Evolutionary conservation across 2,797 vertebrate genomes (phyloP).

Genomic region (Hemitrygon akajei): DNA sequence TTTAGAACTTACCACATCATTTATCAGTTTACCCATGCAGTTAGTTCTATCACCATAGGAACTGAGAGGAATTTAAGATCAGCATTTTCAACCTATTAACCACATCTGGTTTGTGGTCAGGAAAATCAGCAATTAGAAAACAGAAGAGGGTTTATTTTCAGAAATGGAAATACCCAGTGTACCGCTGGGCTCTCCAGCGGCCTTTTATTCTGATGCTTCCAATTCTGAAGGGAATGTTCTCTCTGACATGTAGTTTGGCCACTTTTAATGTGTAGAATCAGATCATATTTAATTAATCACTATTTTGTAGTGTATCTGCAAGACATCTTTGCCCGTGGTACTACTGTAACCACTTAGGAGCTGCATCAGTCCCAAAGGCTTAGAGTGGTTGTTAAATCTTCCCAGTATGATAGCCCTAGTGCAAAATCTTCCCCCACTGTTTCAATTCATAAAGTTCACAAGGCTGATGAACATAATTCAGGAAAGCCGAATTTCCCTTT

Average conservation of each 20-base stretch:
- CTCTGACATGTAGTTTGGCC: not conserved
- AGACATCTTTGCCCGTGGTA: not conserved
- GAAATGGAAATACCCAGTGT: not conserved
- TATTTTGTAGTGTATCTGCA: not conserved
- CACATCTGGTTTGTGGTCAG: not conserved
- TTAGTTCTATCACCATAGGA: not conserved
- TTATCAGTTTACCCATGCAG: not conserved
- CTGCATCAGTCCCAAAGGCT: not conserved
- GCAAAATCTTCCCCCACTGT: not conserved
- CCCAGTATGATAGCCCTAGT: not conserved
- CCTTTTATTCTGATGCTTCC: not conserved
- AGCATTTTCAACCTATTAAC: not conserved
- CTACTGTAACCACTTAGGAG: not conserved
- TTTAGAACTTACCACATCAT: too few species aligned
- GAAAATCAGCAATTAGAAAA: not conserved
- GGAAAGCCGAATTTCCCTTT: not conserved
- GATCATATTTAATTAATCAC: not conserved
- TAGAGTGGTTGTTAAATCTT: not conserved
- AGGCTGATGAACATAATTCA: not conserved
- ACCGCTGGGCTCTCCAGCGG: not conserved
- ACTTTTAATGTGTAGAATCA: not conserved
- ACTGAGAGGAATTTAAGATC: not conserved
- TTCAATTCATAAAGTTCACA: not conserved
- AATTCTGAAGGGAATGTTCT: not conserved
- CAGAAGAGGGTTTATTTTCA: not conserved